phyloP scores from a whole-genome alignment of 64 coral and sea anemone species.

The Pachyseris speciosa region DNA sequence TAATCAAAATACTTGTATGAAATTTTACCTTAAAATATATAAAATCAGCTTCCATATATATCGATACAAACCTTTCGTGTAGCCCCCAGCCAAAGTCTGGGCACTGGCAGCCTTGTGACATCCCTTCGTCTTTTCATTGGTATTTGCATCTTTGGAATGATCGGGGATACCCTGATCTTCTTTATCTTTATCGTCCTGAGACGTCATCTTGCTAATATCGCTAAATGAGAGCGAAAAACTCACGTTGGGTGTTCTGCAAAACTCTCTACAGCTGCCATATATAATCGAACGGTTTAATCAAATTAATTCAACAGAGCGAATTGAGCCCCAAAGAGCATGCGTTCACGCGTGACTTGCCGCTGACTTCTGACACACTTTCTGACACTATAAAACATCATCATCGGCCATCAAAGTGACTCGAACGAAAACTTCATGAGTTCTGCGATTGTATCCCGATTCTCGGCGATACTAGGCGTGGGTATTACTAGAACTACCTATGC shows the following conservation, averaged over 20 bases:
- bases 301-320: background rate
- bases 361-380: background rate
- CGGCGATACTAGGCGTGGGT: constrained; percentile 9
- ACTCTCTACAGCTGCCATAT: background rate
- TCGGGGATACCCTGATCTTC: background rate
- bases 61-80: constrained; percentile 27
- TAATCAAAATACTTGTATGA: background rate
- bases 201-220: background rate
- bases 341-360: background rate
- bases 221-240: background rate
- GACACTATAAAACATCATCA: too few species aligned
- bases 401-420: too few species aligned
- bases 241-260: background rate
- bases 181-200: background rate
- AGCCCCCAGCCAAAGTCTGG: background rate
- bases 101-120: background rate
- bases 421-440: constrained; percentile 67
- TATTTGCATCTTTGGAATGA: background rate
- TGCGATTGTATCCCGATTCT: constrained; percentile 19
- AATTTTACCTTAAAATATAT: background rate
- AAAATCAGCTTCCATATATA: background rate
- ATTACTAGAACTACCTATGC: constrained; percentile 27
- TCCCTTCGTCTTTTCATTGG: background rate
- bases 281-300: too few species aligned
- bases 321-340: background rate